These are phyloP conservation scores for Taeniopygia guttata DNA, from an alignment of 2,797 vertebrate genomes.

Conservation along the genomic window DNA sequence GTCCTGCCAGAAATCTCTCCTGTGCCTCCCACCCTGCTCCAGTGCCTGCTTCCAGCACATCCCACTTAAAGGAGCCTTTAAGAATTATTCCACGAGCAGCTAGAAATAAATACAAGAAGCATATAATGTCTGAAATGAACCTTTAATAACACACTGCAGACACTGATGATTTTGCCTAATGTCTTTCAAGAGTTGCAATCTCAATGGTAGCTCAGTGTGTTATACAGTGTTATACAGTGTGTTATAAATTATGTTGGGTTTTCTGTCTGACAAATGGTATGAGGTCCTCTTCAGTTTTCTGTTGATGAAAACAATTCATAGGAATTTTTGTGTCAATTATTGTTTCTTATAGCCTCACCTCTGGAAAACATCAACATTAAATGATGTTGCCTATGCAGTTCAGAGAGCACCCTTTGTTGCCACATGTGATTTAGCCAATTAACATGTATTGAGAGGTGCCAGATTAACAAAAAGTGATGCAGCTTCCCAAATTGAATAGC, in stretches of 20 bases:
- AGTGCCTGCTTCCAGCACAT: neutral
- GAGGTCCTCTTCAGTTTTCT: neutral
- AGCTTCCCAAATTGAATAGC: neutral
- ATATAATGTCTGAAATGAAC: neutral
- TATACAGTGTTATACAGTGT: neutral
- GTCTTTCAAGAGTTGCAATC: neutral
- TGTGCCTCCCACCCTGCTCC: neutral
- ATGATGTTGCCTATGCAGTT: neutral
- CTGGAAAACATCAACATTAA: neutral
- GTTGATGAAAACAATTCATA: neutral
- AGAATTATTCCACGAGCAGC: neutral
- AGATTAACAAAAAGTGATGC: neutral
- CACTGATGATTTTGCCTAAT: neutral
- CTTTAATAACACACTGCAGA: conserved; percentile 16
- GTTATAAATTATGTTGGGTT: neutral
- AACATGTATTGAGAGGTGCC: rapidly evolving
- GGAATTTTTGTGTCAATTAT: neutral
- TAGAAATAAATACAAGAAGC: conserved; percentile 40
- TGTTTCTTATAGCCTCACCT: neutral
- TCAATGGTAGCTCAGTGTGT: neutral
- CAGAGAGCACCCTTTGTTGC: neutral
- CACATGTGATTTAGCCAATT: neutral
- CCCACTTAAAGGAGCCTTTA: neutral
- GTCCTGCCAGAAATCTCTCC: neutral
- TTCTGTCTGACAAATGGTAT: neutral